Base-by-base conservation (phyloP, 2,888 invertebrate species). In the Lepidonotus clava region DNA sequence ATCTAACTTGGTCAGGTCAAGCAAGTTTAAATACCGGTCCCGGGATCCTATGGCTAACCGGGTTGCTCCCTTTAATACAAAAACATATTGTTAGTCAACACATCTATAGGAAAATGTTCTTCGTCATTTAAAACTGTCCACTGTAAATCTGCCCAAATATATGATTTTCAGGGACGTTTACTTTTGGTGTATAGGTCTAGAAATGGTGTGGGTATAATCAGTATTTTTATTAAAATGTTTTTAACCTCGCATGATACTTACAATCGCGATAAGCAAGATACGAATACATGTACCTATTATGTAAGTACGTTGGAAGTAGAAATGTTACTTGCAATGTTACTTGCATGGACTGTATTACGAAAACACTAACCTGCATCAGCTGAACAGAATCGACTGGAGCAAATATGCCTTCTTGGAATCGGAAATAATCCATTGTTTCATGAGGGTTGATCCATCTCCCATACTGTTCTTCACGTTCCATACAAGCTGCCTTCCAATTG, bases 401-500 rank as follows among this genome's bases (percentile, higher is more conserved):
- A 91, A 89, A 93, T 40, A 93, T 88, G 32, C 91, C 91, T 11
- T 91, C 90, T 77, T 34, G 89, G 85, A 90, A 91, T 28, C 88
- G 87, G 76, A 92, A 90, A 61, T 91, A 91, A 51, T 92, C 89
- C 93, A 95, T 95, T 83, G 94, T 94, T 46, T 94, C 92, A 5
- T 94, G 92, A 2, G 94, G 92, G 92, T 95, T 93, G 6, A 92
- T 93, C 96, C 96, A 96, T 89, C 95, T 94, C 80, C 94, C 94
- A 88, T 93, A 94, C 89, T 96, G 95, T 87, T 95, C 95, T 91
- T 96, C 96, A 92, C 96, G 95, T 88, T 95, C 95, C 67, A 96
- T 95, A 93, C 96, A 96, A 0, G 96, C 94, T 67, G 90, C 89
- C 61, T 90, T 91, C 94, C 94, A 94, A 84, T 92, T 88, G 85